Percentiles rank a stretch among this genome's conserved stretches.
Evolutionary conservation across 2,888 invertebrate species (phyloP).

Genomic region (Synergus laeviventris): DNA sequence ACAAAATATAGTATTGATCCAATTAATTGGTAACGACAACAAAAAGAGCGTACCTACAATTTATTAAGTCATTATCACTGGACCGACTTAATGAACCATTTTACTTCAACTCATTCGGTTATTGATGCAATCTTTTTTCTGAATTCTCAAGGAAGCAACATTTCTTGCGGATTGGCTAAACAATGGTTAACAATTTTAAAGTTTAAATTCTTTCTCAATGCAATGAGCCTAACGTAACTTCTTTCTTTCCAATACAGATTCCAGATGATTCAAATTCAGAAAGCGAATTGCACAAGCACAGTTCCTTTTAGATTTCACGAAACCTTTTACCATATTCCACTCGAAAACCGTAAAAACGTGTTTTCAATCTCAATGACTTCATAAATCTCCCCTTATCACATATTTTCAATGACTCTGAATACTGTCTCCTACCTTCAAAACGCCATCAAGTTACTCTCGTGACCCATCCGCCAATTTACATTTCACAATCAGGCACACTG

Average conservation of each 20-base stretch:
- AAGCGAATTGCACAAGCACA: neutral
- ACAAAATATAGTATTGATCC: neutral
- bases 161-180: neutral
- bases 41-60: neutral
- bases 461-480: constrained; percentile 28
- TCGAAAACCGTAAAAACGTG: neutral
- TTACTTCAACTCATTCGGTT: neutral
- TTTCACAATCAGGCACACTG: constrained; percentile 34
- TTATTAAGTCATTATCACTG: neutral
- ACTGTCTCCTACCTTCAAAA: constrained; percentile 29
- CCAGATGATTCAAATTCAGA: neutral
- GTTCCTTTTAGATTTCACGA: neutral
- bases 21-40: neutral
- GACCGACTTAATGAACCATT: neutral
- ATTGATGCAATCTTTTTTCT: neutral
- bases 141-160: neutral
- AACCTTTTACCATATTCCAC: neutral
- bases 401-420: neutral
- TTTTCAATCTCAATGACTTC: neutral
- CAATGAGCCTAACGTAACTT: neutral
- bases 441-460: neutral
- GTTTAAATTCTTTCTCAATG: neutral
- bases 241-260: neutral
- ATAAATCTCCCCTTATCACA: constrained; percentile 4
- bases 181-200: neutral